phyloP scores from a whole-genome alignment of 2,888 invertebrate species.

The Carpatolechia fugitivella region DNA sequence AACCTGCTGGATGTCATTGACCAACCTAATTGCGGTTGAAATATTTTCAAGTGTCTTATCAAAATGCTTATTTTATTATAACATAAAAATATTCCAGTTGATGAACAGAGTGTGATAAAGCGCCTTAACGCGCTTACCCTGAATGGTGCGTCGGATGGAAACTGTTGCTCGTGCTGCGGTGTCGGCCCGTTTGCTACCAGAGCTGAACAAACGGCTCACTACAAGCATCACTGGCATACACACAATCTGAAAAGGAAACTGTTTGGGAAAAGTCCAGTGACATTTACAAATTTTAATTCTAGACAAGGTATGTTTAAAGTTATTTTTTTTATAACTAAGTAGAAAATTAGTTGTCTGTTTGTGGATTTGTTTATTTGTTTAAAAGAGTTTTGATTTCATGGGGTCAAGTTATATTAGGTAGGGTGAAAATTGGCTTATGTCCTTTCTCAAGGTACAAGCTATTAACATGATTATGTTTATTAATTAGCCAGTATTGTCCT shows the following conservation, averaged over 20 bases:
- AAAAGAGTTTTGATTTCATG: too few species aligned
- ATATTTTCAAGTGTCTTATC: conserved; percentile 2
- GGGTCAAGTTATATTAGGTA: too few species aligned
- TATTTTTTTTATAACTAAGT: neutral
- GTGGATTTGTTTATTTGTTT: too few species aligned
- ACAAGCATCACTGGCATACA: conserved; percentile 91
- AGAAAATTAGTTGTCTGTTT: too few species aligned
- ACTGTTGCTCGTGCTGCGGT: conserved; percentile 67
- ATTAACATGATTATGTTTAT: too few species aligned
- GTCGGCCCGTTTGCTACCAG: conserved; percentile 79
- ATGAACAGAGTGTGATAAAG: conserved; percentile 69
- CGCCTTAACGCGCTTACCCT: conserved; percentile 62
- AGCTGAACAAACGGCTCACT: conserved; percentile 85
- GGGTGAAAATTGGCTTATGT: too few species aligned
- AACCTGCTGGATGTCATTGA: too few species aligned
- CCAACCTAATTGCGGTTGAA: neutral
- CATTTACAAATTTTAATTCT: conserved; percentile 61
- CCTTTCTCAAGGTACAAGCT: too few species aligned
- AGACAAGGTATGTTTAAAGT: conserved; percentile 52
- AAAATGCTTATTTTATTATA: neutral
- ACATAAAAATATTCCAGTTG: conserved; percentile 48
- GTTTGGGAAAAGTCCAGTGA: conserved; percentile 68
- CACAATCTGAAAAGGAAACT: conserved; percentile 88
- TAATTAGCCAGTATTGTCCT: too few species aligned
- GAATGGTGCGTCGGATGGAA: conserved; percentile 56